phyloP scores from a whole-genome alignment of 2,113 vertebrate genomes.

The Mirounga angustirostris region DNA sequence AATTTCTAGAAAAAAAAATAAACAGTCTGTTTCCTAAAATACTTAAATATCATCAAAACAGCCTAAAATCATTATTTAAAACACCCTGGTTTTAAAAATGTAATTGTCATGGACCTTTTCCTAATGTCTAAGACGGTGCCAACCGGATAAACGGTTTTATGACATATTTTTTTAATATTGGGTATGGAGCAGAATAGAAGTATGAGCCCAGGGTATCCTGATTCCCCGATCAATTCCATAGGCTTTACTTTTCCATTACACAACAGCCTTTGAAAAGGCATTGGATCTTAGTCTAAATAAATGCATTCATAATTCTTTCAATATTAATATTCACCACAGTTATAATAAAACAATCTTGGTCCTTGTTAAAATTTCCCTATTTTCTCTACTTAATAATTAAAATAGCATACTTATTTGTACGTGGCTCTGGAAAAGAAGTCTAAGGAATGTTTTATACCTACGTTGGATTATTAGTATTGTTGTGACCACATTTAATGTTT shows the following conservation, averaged over 20 bases:
- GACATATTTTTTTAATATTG: not conserved
- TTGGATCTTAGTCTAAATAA: slow-evolving; percentile 16
- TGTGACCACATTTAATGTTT: not conserved
- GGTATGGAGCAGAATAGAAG: not conserved
- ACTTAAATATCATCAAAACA: not conserved
- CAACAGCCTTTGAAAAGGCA: slow-evolving; percentile 15
- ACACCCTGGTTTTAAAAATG: not conserved
- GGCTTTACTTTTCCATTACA: not conserved
- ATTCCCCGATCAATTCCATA: not conserved
- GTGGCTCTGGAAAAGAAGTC: not conserved
- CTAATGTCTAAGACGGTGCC: not conserved
- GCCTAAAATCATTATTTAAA: not conserved
- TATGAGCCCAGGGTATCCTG: not conserved
- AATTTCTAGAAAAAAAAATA: slow-evolving; percentile 25
- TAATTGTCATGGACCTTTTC: not conserved
- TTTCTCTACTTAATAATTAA: slow-evolving; percentile 49
- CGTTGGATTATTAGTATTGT: not conserved
- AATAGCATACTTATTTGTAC: not conserved
- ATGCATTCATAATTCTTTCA: slow-evolving; percentile 30
- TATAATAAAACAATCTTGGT: not conserved
- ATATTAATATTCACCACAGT: not conserved
- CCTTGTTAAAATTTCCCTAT: not conserved
- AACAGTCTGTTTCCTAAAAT: not conserved
- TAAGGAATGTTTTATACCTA: not conserved
- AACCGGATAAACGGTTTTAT: not conserved